Percentiles rank a stretch among this genome's conserved stretches.
phyloP scores from a whole-genome alignment of 2,797 vertebrate genomes.

The Chromobotia macracanthus region DNA sequence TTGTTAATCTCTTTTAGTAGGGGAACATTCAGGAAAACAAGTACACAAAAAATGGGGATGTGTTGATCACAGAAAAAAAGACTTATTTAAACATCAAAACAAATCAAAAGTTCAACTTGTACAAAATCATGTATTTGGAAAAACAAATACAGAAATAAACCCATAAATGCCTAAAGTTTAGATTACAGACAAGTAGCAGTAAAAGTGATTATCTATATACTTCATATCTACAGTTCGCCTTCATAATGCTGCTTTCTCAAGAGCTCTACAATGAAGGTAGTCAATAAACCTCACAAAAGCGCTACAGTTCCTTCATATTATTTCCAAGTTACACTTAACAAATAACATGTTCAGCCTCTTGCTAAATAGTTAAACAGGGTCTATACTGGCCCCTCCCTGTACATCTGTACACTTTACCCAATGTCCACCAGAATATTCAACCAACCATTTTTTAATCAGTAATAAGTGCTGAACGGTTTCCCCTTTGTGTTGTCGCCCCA shows the following conservation, averaged over 20 bases:
- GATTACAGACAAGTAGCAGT: constrained; percentile 72
- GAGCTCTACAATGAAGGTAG: constrained; percentile 68
- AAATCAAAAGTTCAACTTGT: constrained; percentile 64
- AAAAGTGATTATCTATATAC: constrained; percentile 68
- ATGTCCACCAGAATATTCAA: constrained; percentile 39
- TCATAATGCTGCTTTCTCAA: constrained; percentile 70
- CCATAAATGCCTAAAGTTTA: constrained; percentile 55
- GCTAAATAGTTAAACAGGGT: constrained; percentile 64
- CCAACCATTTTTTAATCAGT: constrained; percentile 47
- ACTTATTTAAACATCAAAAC: constrained; percentile 33
- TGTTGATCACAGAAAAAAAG: not conserved
- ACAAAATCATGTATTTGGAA: constrained; percentile 79
- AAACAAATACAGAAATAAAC: constrained; percentile 65
- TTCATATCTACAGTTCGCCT: constrained; percentile 65
- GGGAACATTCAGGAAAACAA: constrained; percentile 42
- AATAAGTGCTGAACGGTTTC: constrained; percentile 48
- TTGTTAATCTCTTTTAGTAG: constrained; percentile 56
- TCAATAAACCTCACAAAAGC: constrained; percentile 59
- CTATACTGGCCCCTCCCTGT: constrained; percentile 61
- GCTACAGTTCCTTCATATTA: constrained; percentile 65
- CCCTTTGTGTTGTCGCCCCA: constrained; percentile 68
- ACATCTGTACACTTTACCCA: constrained; percentile 59
- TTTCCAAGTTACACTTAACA: constrained; percentile 54
- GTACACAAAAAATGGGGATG: constrained; percentile 36
- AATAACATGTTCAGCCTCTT: constrained; percentile 58